Percentiles rank a stretch among this genome's conserved stretches.
phyloP scores from a whole-genome alignment of 2,888 invertebrate genomes.

The Crocallis elinguaria region DNA sequence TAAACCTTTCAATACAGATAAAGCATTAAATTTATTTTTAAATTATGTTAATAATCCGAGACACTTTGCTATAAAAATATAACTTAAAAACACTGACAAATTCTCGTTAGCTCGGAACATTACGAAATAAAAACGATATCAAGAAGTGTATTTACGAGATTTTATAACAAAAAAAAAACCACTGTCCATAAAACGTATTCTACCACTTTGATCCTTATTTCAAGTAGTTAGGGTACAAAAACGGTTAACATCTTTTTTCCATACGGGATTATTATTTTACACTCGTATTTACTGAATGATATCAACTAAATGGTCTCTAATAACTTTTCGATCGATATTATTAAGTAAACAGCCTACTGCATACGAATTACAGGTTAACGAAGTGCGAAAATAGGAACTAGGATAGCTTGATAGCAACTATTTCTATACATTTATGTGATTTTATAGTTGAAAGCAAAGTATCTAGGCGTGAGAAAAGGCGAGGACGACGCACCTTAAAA shows the following conservation, averaged over 20 bases:
- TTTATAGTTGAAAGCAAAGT: slow-evolving; percentile 48
- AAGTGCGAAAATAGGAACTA: slow-evolving; percentile 61
- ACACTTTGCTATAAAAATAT: slow-evolving; percentile 43
- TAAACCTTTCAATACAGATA: slow-evolving; percentile 41
- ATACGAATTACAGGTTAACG: slow-evolving; percentile 34
- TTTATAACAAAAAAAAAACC: slow-evolving; percentile 4
- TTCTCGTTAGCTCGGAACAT: background rate
- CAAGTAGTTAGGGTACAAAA: slow-evolving; percentile 2
- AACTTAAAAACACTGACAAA: slow-evolving; percentile 9
- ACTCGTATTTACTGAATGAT: slow-evolving; percentile 14
- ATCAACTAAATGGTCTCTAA: slow-evolving; percentile 22
- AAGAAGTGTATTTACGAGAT: slow-evolving; percentile 4
- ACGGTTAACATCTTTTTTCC: background rate
- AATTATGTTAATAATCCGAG: slow-evolving; percentile 29
- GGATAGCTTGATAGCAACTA: slow-evolving; percentile 40
- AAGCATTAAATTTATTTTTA: slow-evolving; percentile 1
- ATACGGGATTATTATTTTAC: slow-evolving; percentile 5
- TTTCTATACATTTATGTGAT: slow-evolving; percentile 24
- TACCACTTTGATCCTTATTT: slow-evolving; percentile 7
- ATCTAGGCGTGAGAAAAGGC: slow-evolving; percentile 33
- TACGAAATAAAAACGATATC: slow-evolving; percentile 6
- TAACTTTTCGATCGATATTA: slow-evolving; percentile 32
- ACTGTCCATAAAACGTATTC: background rate
- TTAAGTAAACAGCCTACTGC: slow-evolving; percentile 43
- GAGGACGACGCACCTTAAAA: too few species aligned